A percentile compares a stretch with the other conserved stretches of the same genome.
Evolutionary conservation across 2,888 invertebrate genomes (phyloP).

Genomic region (Pammene aurita): DNA sequence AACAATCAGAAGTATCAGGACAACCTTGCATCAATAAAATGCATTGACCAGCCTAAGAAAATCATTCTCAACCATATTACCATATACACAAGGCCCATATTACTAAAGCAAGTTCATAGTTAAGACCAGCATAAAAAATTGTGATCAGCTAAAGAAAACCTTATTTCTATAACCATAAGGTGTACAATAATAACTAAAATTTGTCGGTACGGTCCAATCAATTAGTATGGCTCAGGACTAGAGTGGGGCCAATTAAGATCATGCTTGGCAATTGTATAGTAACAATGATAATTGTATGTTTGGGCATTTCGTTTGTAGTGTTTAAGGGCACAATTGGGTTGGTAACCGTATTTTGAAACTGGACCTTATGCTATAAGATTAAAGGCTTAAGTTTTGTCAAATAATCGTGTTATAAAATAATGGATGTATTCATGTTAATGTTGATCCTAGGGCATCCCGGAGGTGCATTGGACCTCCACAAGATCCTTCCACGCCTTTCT

Average conservation of each 20-base stretch:
- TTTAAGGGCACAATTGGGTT: background rate
- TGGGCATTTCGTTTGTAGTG: slow-evolving; percentile 13
- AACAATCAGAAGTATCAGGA: no score
- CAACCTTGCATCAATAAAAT: slow-evolving; percentile 18
- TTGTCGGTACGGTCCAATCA: slow-evolving; percentile 20
- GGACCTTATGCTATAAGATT: no score
- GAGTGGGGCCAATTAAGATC: slow-evolving; percentile 32
- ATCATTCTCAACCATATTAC: background rate
- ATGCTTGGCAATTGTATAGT: slow-evolving; percentile 30
- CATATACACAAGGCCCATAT: background rate
- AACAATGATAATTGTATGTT: slow-evolving; percentile 27
- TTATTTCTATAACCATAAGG: background rate
- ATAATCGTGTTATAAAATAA: no score
- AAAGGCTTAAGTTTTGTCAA: no score
- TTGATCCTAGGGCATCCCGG: no score
- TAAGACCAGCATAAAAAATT: background rate
- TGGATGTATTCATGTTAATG: no score
- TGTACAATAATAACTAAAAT: background rate
- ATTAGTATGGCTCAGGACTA: slow-evolving; percentile 21
- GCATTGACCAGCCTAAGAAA: background rate
- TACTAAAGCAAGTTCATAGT: no score
- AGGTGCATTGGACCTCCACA: no score
- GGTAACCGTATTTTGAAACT: background rate
- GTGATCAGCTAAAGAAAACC: background rate
- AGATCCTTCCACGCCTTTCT: no score